These are phyloP conservation scores for Intellagama lesueurii DNA, from an alignment of 2,797 vertebrate species.

Conservation along the genomic window DNA sequence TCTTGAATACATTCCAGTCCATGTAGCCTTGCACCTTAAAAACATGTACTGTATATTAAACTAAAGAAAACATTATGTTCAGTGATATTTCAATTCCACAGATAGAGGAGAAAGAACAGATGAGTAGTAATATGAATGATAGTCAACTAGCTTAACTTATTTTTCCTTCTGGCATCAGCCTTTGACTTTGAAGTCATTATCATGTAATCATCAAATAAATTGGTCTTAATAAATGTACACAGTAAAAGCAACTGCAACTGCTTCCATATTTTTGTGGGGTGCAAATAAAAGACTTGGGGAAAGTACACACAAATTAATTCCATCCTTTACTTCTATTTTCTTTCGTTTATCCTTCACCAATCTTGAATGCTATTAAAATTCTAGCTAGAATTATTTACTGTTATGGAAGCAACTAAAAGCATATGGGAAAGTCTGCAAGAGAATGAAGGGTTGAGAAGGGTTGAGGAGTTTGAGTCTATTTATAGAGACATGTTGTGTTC, in stretches of 20 bases:
- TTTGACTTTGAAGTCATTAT: conserved; percentile 40
- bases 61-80: background rate
- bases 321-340: background rate
- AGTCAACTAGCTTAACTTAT: background rate
- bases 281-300: background rate
- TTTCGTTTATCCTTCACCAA: conserved; percentile 22
- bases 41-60: too few species aligned
- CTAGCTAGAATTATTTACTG: background rate
- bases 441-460: background rate
- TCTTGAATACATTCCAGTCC: accelerated
- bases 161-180: background rate
- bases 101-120: background rate
- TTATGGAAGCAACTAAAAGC: background rate
- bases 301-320: conserved; percentile 4
- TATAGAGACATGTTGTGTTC: background rate
- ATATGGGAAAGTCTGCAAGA: background rate
- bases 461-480: background rate
- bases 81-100: accelerated
- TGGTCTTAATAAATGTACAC: conserved; percentile 47
- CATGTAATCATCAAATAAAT: conserved; percentile 24
- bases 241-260: too few species aligned
- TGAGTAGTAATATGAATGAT: accelerated
- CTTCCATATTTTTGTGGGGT: conserved; percentile 18
- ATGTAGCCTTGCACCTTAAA: accelerated
- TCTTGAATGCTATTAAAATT: background rate